phyloP scores from a whole-genome alignment of 2,113 vertebrate species.

The Agapornis roseicollis region DNA sequence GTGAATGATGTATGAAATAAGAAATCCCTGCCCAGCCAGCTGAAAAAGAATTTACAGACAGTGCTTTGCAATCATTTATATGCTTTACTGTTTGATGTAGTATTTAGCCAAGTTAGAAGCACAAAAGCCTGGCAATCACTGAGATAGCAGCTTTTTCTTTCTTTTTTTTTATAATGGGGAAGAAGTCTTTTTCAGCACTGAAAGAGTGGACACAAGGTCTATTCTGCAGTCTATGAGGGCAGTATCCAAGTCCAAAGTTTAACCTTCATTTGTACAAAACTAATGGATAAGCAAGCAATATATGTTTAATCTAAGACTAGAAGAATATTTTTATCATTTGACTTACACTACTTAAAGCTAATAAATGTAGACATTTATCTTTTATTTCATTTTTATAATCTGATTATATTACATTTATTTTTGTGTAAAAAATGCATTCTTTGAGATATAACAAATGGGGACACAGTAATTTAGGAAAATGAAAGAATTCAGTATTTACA shows the following conservation, averaged over 20 bases:
- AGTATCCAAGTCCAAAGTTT: neutral
- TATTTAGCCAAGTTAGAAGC: neutral
- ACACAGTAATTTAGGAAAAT: neutral
- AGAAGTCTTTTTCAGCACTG: neutral
- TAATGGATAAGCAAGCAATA: neutral
- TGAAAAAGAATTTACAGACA: neutral
- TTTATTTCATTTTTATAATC: neutral
- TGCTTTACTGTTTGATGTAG: neutral
- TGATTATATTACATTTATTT: neutral
- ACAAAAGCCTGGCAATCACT: neutral
- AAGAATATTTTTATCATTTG: neutral
- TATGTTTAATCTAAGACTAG: neutral
- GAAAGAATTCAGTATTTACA: conserved; percentile 11
- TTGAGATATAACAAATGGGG: neutral
- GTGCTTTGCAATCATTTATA: neutral
- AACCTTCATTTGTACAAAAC: neutral
- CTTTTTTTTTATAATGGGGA: neutral
- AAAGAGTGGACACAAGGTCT: neutral
- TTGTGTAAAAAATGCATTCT: neutral
- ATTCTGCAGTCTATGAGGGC: neutral
- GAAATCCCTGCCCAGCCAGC: neutral
- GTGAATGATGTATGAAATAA: conserved; percentile 19
- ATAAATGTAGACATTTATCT: neutral
- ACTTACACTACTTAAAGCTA: neutral
- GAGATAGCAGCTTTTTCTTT: neutral